Conservation (phyloP, 2,888 invertebrate species). For the Pristionchus fissidentatus region DNA sequence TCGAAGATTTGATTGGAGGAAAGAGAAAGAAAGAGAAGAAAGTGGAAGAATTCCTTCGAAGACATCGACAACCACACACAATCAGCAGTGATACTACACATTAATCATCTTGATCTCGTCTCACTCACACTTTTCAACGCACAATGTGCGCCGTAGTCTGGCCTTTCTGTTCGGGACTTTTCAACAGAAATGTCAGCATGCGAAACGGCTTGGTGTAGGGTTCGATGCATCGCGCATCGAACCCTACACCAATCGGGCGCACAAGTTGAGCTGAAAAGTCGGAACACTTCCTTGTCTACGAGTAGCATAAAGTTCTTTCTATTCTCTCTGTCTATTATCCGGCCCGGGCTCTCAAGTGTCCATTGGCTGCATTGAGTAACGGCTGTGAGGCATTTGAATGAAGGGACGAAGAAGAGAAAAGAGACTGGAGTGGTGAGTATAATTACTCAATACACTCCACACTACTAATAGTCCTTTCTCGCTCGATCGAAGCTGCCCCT, state of each 20-base stretch:
- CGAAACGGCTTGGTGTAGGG: no score
- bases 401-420: not conserved
- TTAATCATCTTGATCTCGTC: not conserved
- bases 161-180: no score
- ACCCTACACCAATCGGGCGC: no score
- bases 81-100: not conserved
- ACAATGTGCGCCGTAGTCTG: no score
- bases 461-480: conserved; percentile 20
- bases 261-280: no score
- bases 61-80: conserved; percentile 33
- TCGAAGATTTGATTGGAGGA: conserved; percentile 48
- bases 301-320: not conserved
- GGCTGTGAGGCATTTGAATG: not conserved
- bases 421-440: conserved; percentile 17
- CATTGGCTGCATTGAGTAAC: conserved; percentile 35
- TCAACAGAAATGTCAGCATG: no score
- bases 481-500: conserved; percentile 2
- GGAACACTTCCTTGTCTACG: no score
- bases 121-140: no score
- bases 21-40: conserved; percentile 34
- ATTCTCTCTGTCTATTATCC: not conserved
- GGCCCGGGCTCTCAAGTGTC: conserved; percentile 13
- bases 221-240: no score
- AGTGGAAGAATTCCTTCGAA: conserved; percentile 11
- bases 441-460: conserved; percentile 4